phyloP scores from a whole-genome alignment of 2,113 vertebrate genomes.

The Callaeas wilsoni region DNA sequence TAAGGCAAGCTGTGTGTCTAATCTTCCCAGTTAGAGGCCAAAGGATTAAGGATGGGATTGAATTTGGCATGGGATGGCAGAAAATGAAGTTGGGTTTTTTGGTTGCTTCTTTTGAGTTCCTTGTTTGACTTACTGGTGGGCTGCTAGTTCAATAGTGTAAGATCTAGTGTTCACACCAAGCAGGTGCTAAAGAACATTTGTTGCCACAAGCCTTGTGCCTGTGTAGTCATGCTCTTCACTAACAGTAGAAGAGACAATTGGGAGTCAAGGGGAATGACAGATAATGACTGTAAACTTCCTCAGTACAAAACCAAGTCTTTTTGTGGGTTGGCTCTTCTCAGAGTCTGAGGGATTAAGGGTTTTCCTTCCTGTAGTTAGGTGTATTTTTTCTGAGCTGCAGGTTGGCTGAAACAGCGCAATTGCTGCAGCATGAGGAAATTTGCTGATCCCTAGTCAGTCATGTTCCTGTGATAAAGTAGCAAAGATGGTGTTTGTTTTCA shows the following conservation, averaged over 20 bases:
- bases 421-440: background rate
- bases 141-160: background rate
- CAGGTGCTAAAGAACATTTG: background rate
- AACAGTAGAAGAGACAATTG: background rate
- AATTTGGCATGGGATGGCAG: background rate
- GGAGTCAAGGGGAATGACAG: background rate
- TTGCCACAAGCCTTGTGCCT: background rate
- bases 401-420: background rate
- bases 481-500: background rate
- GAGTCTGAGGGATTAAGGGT: background rate
- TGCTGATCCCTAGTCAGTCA: background rate
- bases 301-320: background rate
- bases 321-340: background rate
- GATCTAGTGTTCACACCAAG: background rate
- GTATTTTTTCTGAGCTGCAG: background rate
- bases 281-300: background rate
- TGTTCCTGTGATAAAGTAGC: background rate
- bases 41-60: background rate
- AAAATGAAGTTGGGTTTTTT: background rate
- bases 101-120: background rate
- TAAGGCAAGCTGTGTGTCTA: background rate
- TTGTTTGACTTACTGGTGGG: background rate
- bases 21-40: background rate
- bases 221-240: background rate
- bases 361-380: background rate